Percentiles rank a stretch among this genome's conserved stretches.
phyloP scores from a whole-genome alignment of 2,113 vertebrate genomes.

The Chinchilla lanigera region DNA sequence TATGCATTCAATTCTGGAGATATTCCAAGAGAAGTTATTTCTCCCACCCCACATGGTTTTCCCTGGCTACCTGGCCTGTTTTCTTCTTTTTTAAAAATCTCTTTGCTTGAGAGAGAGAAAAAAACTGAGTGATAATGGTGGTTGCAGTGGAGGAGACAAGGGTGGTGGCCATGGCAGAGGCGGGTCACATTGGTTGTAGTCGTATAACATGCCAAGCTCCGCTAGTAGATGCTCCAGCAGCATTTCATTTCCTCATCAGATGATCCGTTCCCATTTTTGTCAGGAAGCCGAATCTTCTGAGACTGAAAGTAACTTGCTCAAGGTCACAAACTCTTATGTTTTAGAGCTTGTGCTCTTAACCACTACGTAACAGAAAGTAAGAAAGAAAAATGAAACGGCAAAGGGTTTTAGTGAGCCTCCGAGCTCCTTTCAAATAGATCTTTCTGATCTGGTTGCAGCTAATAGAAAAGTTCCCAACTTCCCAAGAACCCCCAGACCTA shows the following conservation, averaged over 20 bases:
- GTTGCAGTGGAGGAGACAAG: not conserved
- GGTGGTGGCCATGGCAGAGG: rapidly evolving
- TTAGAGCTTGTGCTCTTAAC: not conserved
- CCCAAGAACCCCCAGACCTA: not conserved
- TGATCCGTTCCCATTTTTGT: not conserved
- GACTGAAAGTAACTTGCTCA: not conserved
- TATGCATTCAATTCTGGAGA: not conserved
- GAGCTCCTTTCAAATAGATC: not conserved
- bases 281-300: constrained; percentile 34
- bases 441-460: not conserved
- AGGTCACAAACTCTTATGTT: not conserved
- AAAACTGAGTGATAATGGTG: not conserved
- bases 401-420: not conserved
- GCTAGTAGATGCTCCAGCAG: not conserved
- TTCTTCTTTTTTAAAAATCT: not conserved
- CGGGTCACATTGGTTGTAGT: not conserved
- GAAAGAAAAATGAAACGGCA: not conserved
- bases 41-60: not conserved
- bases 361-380: not conserved
- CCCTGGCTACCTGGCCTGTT: not conserved
- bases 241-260: not conserved
- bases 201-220: not conserved
- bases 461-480: not conserved
- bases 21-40: not conserved
- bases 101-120: not conserved